Percentiles rank a stretch among this genome's conserved stretches.
Conservation (phyloP, 2,888 invertebrate genomes). For the Dione juno region DNA sequence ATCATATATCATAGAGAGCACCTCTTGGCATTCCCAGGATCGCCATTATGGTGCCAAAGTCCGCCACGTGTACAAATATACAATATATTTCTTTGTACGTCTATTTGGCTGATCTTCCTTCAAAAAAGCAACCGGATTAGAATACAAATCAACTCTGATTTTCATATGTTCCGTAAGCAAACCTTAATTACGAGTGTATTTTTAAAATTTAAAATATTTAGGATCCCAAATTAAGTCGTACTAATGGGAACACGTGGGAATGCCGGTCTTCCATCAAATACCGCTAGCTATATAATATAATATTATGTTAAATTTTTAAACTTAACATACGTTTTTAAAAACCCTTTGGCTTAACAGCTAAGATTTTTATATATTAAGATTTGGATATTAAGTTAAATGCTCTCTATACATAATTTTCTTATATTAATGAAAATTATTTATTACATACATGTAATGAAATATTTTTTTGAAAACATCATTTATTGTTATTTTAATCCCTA, state of each 20-base stretch:
- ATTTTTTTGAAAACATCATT: too few species aligned
- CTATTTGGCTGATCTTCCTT: not conserved
- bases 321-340: not conserved
- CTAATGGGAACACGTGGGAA: not conserved
- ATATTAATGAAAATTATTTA: too few species aligned
- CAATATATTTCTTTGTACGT: not conserved
- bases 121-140: not conserved
- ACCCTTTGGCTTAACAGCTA: not conserved
- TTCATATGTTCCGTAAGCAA: conserved; percentile 4
- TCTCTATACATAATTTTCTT: too few species aligned
- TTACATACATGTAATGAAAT: too few species aligned
- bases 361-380: too few species aligned
- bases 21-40: not conserved
- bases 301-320: not conserved
- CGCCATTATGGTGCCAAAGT: too few species aligned
- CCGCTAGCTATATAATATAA: not conserved
- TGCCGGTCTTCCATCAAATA: not conserved
- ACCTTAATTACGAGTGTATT: not conserved
- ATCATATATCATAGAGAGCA: too few species aligned
- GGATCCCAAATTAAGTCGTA: conserved; percentile 10
- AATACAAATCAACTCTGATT: not conserved
- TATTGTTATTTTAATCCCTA: too few species aligned
- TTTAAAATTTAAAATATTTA: conserved; percentile 7
- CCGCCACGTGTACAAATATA: too few species aligned
- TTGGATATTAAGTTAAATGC: too few species aligned